Base-by-base conservation (phyloP, 2,113 vertebrate genomes). In the Pangasianodon gigas region DNA sequence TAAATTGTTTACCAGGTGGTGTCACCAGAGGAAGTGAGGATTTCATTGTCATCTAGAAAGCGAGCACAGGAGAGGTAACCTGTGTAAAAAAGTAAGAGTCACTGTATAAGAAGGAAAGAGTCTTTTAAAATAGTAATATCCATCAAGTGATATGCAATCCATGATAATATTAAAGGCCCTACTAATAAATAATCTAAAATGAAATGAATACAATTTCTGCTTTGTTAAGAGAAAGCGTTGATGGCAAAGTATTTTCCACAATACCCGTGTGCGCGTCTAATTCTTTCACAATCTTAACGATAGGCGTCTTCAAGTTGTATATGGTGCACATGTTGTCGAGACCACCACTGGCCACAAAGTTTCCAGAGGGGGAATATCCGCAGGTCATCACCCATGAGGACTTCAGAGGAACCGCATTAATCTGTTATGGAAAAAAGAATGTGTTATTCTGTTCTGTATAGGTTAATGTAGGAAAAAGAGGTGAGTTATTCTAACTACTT, bases 351-450 rank as follows among this genome's bases (percentile, higher is more conserved):
- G 96, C 96, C 93, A 96, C 95, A 79, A 96, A 90, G 92, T 95
- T 95, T 1, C 95, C 96, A 48, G 96, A 97, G 48, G 96, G 96
- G 58, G 96, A 94, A 52, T 95, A 96, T 32, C 95, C 94, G 24
- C 95, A 96, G 1, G 96, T 96, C 96, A 97, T 97, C 91, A 97
- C 96, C 96, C 96, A 97, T 26, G 96, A 95, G 3, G 96, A 97
- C 92, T 96, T 96, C 7, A 97, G 95, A 1, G 96, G 96, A 48
- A 97, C 95, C 3, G 95, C 96, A 26, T 94, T 90, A 89, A 96
- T 19, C 96, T 96, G 93, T 21, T 13, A 13, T 44, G 48, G 13
- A 75, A 51, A 46, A 16, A 71, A 58, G 26, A 51, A 52, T 29
- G 58, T 74, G 19, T 46, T 24, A 18, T 41, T 58, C 6, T n/a